Base-by-base conservation (phyloP, 2,888 invertebrate genomes). In the Acronicta aceris region DNA sequence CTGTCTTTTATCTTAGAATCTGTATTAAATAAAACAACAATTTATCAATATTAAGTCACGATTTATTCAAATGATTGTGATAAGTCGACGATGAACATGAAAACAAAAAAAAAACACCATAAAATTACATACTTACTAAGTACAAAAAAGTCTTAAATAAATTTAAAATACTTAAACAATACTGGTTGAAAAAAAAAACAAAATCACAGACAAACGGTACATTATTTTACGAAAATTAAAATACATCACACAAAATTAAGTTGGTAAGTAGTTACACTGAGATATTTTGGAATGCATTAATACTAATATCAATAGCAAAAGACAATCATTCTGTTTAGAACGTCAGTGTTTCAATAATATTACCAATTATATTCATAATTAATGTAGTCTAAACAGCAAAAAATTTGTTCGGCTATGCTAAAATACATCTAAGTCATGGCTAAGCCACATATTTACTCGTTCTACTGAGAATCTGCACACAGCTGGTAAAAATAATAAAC, bases 361-460 rank as follows among this genome's bases (percentile, higher is more conserved):
- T 38, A n/a, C 38, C 38, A 38, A 38, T 38, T 38, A 33, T 38
- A 38, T 38, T 38, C 4, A 38, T 38, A 38, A 6, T 13, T n/a
- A 38, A 13, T n/a, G 2, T 38, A 38, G n/a, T 38, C 38, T 38
- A 38, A 38, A 38, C 38, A n/a, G 38, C 45, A 52, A 65, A 59
- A 17, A 43, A 33, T 51, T 51, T 58, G 40, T 38, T 42, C 27
- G 56, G 16, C 53, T 65, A 57, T 10, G 0, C 43, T 71, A 61
- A 47, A 16, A 64, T 68, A 77, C 41, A 72, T 66, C 76, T 76
- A 79, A 72, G 85, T 87, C 85, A 86, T 86, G 86, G 84, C 86
- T 84, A 75, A 60, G 83, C 85, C 84, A 81, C 66, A 45, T 59
- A 57, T 43, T 56, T 56, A 61, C 45, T 60, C 36, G 42, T 58